A percentile compares a stretch with the other conserved stretches of the same genome.
Conservation (phyloP, 2,888 invertebrate genomes). For the Alloplasta piceator region DNA sequence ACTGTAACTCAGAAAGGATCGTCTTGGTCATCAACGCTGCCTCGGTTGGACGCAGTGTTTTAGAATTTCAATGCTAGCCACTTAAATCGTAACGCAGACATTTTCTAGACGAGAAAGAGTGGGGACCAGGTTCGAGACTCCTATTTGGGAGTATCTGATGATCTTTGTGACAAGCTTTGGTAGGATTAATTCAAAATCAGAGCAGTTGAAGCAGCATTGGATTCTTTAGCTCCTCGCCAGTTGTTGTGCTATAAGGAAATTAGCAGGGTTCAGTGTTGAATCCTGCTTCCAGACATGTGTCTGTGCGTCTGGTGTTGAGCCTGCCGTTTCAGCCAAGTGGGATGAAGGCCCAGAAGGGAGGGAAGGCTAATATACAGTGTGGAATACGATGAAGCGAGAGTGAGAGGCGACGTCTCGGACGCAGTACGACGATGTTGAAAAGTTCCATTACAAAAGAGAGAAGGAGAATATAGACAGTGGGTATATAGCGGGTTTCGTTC, state of each 20-base stretch:
- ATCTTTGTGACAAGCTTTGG: too few species aligned
- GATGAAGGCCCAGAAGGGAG: not conserved
- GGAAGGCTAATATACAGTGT: constrained; percentile 18
- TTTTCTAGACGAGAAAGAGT: too few species aligned
- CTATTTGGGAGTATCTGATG: too few species aligned
- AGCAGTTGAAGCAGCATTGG: too few species aligned
- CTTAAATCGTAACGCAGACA: not conserved
- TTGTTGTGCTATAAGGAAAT: too few species aligned
- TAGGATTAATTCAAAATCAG: too few species aligned
- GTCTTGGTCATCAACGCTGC: too few species aligned
- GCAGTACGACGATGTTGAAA: constrained; percentile 11
- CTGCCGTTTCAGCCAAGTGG: constrained; percentile 51
- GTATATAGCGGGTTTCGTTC: constrained; percentile 31
- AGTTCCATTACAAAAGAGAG: constrained; percentile 26
- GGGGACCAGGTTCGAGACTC: too few species aligned
- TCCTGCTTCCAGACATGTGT: constrained; percentile 35
- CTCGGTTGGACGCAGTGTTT: not conserved
- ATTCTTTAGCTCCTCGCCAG: too few species aligned
- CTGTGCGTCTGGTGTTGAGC: constrained; percentile 32
- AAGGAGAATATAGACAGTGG: constrained; percentile 18
- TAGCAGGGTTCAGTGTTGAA: constrained; percentile 26
- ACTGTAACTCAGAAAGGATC: not conserved
- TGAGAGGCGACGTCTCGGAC: constrained; percentile 10
- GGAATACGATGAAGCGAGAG: constrained; percentile 52
- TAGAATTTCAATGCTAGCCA: not conserved